phyloP scores from a whole-genome alignment of 2,888 invertebrate species.

The Julus scanicus region DNA sequence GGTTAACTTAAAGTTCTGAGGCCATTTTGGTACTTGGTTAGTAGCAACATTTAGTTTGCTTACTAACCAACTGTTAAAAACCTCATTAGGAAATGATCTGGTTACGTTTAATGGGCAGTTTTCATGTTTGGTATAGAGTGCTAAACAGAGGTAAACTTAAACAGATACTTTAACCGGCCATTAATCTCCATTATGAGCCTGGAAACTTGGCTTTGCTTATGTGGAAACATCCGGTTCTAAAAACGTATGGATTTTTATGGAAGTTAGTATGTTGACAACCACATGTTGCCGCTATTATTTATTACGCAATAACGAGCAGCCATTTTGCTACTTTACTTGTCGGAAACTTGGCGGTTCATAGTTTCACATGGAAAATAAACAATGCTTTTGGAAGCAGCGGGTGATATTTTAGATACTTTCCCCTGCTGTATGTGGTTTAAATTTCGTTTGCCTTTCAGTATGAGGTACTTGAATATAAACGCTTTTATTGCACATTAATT shows the following conservation, averaged over 20 bases:
- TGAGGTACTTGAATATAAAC: conserved; percentile 28
- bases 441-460: conserved; percentile 1
- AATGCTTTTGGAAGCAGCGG: conserved; percentile 13
- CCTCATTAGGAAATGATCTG: no score
- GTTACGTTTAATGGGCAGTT: not conserved
- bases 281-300: conserved; percentile 15
- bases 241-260: not conserved
- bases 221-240: not conserved
- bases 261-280: not conserved
- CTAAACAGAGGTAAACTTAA: not conserved
- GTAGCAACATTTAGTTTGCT: no score
- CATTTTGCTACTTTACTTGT: conserved; percentile 13
- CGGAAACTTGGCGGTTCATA: conserved; percentile 7
- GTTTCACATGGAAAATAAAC: conserved; percentile 10
- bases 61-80: no score
- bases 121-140: not conserved
- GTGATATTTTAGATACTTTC: conserved; percentile 29
- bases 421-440: conserved; percentile 14
- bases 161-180: not conserved
- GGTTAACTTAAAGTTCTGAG: no score
- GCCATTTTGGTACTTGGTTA: no score
- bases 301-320: conserved; percentile 18
- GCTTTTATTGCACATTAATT: conserved; percentile 23
- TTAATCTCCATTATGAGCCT: not conserved
- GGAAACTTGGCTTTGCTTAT: not conserved